A percentile compares a stretch with the other conserved stretches of the same genome.
Conservation (phyloP, 2,888 invertebrate species). For the Scaptomyza polygonia region DNA sequence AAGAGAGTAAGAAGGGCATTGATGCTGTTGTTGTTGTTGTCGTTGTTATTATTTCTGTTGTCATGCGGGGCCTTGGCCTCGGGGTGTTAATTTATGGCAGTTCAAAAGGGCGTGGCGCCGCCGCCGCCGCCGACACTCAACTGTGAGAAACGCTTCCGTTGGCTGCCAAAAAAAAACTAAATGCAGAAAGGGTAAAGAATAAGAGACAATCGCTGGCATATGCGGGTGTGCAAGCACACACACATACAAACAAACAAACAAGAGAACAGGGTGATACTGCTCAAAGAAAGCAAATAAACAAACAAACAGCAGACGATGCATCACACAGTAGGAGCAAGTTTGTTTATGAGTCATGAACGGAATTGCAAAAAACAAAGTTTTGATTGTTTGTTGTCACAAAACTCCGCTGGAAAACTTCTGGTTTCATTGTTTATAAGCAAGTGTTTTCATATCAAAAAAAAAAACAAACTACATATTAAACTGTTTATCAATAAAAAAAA, state of each 20-base stretch:
- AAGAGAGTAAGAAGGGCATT: slow-evolving; percentile 3
- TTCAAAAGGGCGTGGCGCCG: slow-evolving; percentile 69
- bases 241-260: not conserved
- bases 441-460: slow-evolving; percentile 29
- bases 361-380: too few species aligned
- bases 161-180: slow-evolving; percentile 24
- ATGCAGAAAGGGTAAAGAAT: slow-evolving; percentile 14
- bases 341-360: slow-evolving; percentile 19
- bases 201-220: slow-evolving; percentile 25
- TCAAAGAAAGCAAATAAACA: not conserved
- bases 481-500: slow-evolving; percentile 30
- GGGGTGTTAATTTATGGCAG: slow-evolving; percentile 68
- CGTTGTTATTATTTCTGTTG: slow-evolving; percentile 5
- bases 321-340: not conserved
- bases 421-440: slow-evolving; percentile 14
- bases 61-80: slow-evolving; percentile 33
- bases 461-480: not conserved
- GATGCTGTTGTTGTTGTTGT: not conserved
- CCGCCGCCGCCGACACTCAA: slow-evolving; percentile 4
- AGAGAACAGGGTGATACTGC: not conserved
- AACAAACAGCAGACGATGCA: not conserved
- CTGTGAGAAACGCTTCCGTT: slow-evolving; percentile 38
- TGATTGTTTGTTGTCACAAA: too few species aligned
- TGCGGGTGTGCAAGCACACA: slow-evolving; percentile 31
- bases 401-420: slow-evolving; percentile 12